A percentile compares a stretch with the other conserved stretches of the same genome.
These are phyloP conservation scores for Silurus asotus DNA, from an alignment of 2,113 vertebrate species.

Conservation along the genomic window DNA sequence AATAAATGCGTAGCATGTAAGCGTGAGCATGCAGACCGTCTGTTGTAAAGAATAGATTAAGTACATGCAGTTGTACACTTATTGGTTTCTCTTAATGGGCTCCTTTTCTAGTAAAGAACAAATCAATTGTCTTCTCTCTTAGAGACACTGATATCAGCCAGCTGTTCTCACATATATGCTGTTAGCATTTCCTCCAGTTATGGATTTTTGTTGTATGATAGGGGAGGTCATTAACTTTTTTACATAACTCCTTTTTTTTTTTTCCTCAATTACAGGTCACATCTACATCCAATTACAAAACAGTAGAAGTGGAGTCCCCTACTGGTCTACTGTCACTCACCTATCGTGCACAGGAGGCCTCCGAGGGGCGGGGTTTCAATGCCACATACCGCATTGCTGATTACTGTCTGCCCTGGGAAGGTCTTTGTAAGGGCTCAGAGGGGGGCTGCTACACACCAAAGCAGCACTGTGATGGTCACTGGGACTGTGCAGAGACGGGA, in stretches of 20 bases:
- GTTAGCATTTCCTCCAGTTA: background rate
- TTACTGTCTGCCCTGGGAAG: constrained; percentile 85
- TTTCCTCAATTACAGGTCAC: constrained; percentile 67
- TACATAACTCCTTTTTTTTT: background rate
- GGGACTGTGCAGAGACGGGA: constrained; percentile 84
- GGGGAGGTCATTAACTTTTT: background rate
- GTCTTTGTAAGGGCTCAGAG: constrained; percentile 76
- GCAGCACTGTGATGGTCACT: constrained; percentile 80
- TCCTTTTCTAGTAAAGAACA: background rate
- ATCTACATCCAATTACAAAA: constrained; percentile 76
- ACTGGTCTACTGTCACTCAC: constrained; percentile 77
- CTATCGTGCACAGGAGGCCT: constrained; percentile 68
- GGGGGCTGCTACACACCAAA: constrained; percentile 77
- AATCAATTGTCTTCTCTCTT: background rate
- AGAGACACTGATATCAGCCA: background rate
- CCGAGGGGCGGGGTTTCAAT: constrained; percentile 77
- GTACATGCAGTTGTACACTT: background rate
- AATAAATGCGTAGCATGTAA: background rate
- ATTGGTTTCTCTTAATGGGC: background rate
- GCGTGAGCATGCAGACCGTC: background rate
- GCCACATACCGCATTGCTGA: constrained; percentile 84
- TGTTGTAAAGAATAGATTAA: background rate
- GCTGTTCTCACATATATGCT: background rate
- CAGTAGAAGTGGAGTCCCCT: constrained; percentile 78
- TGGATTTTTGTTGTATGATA: background rate